Base-by-base conservation (phyloP, 1,140 invertebrate genomes). In the Nixonia krombeini region DNA sequence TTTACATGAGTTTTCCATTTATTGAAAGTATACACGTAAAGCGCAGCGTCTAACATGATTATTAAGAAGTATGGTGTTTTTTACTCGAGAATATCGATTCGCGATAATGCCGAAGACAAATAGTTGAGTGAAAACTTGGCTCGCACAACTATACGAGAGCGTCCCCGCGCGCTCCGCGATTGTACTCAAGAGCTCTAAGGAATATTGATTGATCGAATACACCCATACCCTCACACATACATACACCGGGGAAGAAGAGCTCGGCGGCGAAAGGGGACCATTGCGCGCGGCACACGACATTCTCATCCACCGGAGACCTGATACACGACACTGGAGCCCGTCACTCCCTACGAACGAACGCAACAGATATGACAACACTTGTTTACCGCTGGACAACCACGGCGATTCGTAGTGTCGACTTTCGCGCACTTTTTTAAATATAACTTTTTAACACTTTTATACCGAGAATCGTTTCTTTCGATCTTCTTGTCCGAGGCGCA, bases 1-100 rank as follows among this genome's bases (percentile, higher is more conserved):
- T 76, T 72, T 74, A 72, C 69, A 70, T 72, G 63, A 73, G 53
- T 76, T 75, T 76, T 73, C 68, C 74, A 73, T 70, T 70, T 51
- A 70, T 73, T 70, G 71, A 73, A 75, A 75, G 74, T 75, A 70
- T 72, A 73, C 47, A 74, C 61, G 33, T 67, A 52, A n/a, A 45
- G 41, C 50, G 65, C 57, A 65, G 53, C 53, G 52, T 69, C 58
- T 75, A 40, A 53, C 40, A 44, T 45, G 40, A 59, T 56, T 58
- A 50, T 37, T 59, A 69, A 42, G 38, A 42, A 26, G 51, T 57
- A 49, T 46, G 61, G 52, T 62, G 62, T 70, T 70, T 70, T 70
- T 70, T 70, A 70, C 68, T 70, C 57, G 62, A 58, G 56, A 58
- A 58, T 62, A 58, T 58, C 46, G 66, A 61, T 64, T 65, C 61